These are phyloP conservation scores for Drosophila formosana DNA, from an alignment of 2,888 invertebrate genomes.

Conservation along the genomic window DNA sequence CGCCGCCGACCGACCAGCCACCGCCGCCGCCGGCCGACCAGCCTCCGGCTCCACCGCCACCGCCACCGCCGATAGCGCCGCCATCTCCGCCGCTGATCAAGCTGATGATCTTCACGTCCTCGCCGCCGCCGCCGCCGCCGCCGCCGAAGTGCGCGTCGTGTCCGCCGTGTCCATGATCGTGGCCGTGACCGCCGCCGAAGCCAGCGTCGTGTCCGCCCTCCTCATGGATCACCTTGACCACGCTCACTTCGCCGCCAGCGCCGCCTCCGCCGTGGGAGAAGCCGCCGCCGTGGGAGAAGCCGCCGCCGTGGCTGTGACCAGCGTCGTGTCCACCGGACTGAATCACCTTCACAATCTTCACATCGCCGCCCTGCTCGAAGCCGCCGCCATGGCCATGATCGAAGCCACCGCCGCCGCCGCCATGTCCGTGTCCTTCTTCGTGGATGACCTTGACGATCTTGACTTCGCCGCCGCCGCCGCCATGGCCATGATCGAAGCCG, in stretches of 20 bases:
- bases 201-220: constrained; percentile 39
- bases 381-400: constrained; percentile 31
- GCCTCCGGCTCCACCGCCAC: constrained; percentile 16
- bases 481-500: constrained; percentile 30
- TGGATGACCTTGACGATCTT: constrained; percentile 25
- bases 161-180: constrained; percentile 40
- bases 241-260: constrained; percentile 46
- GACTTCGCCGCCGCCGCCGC: constrained; percentile 25
- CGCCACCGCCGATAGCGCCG: constrained; percentile 7
- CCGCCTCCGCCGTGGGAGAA: constrained; percentile 8
- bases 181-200: constrained; percentile 39
- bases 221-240: constrained; percentile 59
- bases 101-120: constrained; percentile 53
- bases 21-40: constrained; percentile 24
- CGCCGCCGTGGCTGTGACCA: constrained; percentile 10
- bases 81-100: constrained; percentile 33
- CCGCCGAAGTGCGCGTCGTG: constrained; percentile 42
- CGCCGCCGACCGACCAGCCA: constrained; percentile 41
- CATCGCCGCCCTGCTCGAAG: constrained; percentile 23
- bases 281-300: constrained; percentile 6
- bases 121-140: constrained; percentile 28
- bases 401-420: constrained; percentile 19
- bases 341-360: constrained; percentile 23
- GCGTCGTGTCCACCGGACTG: constrained; percentile 13
- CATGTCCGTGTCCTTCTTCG: constrained; percentile 8